A percentile compares a stretch with the other conserved stretches of the same genome.
phyloP scores from a whole-genome alignment of 2,888 invertebrate species.

The Disparrhopalites patrizii region DNA sequence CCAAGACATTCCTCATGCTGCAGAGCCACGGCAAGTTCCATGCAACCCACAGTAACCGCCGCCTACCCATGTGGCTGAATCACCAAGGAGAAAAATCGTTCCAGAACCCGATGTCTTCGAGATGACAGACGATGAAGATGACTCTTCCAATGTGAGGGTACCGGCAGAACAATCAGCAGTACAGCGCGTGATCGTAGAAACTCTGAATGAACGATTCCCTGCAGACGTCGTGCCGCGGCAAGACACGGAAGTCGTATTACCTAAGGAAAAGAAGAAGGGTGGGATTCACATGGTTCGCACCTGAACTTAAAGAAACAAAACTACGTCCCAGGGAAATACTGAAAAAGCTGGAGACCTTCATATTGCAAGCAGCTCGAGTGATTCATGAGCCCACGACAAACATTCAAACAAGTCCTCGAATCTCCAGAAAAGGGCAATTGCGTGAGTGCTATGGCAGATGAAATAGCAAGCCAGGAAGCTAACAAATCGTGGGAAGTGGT shows the following conservation, averaged over 20 bases:
- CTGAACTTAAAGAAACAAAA: neutral
- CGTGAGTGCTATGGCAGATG: slow-evolving; percentile 13
- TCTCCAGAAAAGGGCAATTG: slow-evolving; percentile 5
- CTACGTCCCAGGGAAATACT: neutral
- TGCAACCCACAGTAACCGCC: too few relatives aligned
- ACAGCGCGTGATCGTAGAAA: too few relatives aligned
- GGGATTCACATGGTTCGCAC: neutral
- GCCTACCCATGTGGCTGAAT: too few relatives aligned
- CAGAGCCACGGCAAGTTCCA: too few relatives aligned
- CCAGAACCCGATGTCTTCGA: neutral
- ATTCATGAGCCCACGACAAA: slow-evolving; percentile 4
- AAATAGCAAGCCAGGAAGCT: slow-evolving; percentile 5
- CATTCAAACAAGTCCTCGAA: slow-evolving; percentile 8
- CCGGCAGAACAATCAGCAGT: too few relatives aligned
- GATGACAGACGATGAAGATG: neutral
- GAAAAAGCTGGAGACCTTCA: neutral
- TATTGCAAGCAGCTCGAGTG: neutral
- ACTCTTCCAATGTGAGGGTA: neutral
- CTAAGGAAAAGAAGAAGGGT: neutral
- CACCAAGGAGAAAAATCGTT: too few relatives aligned
- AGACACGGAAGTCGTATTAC: neutral
- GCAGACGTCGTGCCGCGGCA: neutral
- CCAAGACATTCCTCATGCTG: too few relatives aligned
- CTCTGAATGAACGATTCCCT: neutral
- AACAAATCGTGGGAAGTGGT: slow-evolving; percentile 23